Conservation (phyloP, 1,140 invertebrate species). For the Grapholita molesta region DNA sequence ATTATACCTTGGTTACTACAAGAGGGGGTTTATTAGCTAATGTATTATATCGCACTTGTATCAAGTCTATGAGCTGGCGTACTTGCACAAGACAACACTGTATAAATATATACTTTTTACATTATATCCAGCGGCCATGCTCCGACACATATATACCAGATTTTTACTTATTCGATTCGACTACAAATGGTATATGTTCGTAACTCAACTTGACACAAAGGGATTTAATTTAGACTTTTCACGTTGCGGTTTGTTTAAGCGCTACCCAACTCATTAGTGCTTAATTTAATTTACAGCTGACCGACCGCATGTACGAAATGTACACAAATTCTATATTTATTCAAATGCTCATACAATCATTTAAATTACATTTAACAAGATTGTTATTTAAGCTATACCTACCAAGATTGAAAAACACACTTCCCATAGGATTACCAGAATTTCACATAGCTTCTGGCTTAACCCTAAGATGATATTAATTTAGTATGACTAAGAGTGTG, state of each 20-base stretch:
- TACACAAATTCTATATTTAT: conserved; percentile 33
- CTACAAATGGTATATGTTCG: not conserved
- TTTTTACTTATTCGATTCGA: not conserved
- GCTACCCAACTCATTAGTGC: conserved; percentile 21
- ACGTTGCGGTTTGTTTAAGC: not conserved
- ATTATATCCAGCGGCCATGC: not conserved
- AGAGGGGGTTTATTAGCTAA: too few relatives aligned
- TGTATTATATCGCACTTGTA: too few relatives aligned
- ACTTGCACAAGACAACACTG: too few relatives aligned
- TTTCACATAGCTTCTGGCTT: not conserved
- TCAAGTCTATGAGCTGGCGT: too few relatives aligned
- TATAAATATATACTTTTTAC: not conserved
- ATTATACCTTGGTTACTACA: too few relatives aligned
- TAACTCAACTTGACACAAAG: not conserved
- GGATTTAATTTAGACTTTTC: not conserved
- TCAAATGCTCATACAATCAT: conserved; percentile 44
- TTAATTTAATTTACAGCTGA: conserved; percentile 41
- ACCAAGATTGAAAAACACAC: too few relatives aligned
- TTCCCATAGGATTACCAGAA: not conserved
- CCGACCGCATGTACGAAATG: conserved; percentile 22
- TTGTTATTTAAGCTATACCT: too few relatives aligned
- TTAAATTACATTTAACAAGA: conserved; percentile 25
- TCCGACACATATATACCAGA: not conserved
- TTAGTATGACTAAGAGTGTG: too few relatives aligned
- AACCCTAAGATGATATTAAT: too few relatives aligned